Base-by-base conservation (phyloP, 2,797 vertebrate genomes). In the Typhlichthys subterraneus region DNA sequence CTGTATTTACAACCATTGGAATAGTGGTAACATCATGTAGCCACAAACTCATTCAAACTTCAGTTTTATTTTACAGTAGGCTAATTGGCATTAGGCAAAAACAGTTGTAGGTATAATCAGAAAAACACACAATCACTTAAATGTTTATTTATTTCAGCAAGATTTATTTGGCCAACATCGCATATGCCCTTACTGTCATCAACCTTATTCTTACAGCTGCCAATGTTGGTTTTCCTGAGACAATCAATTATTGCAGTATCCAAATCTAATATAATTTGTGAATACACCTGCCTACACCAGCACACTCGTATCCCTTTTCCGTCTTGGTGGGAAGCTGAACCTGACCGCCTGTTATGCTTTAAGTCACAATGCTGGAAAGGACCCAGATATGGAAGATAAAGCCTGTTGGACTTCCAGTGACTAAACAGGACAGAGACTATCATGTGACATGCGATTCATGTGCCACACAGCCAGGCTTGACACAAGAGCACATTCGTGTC, bases 401-500 rank as follows among this genome's bases (percentile, higher is more conserved):
- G 29, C 17, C 17, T 12, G 14, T 23, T 19, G 1, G 14, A 48
- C 45, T 17, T 48, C 23, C 23, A 29, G 4, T 29, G 23, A 29
- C 12, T 48, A n/a, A 31, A 67, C 9, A 19, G 7, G 5, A 33
- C 14, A 12, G 55, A n/a, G 19, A 29, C 23, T 29, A 29, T 4
- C 23, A 42, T 52, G 55, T 60, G 11, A 15, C 45, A 42, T 50
- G 48, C 59, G 10, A 45, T 57, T 60, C 12, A 58, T 14, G 47
- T 15, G 9, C 59, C 14, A 7, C n/a, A 9, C 9, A 14, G 49
- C 23, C 6, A 31, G n/a, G 31, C 49, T 51, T 2, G 12, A 67
- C 59, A 62, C 59, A 29, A 58, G 58, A 67, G 19, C n/a, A 52
- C 52, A 23, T 45, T 65, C 61, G 31, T 13, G 52, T 53, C 69